These are phyloP conservation scores for Ctena decussata DNA, from an alignment of 2,888 invertebrate species.

Conservation along the genomic window DNA sequence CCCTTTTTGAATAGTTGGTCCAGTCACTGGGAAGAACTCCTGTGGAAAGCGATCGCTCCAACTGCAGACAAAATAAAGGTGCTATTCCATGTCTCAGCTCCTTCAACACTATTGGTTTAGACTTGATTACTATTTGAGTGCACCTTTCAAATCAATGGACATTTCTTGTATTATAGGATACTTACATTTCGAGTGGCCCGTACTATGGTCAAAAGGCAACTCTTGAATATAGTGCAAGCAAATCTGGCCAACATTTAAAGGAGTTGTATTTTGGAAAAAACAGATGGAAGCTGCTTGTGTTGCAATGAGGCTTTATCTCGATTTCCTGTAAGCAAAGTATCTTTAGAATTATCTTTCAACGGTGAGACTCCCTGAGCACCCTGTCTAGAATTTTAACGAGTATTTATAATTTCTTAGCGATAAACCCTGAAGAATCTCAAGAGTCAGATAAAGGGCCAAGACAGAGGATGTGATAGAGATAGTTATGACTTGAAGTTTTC, in stretches of 20 bases:
- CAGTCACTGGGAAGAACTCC: not conserved
- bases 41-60: not conserved
- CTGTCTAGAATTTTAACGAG: constrained; percentile 18
- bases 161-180: not conserved
- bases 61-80: not conserved
- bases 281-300: constrained; percentile 19
- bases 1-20: not conserved
- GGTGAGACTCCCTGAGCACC: not conserved
- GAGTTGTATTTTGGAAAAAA: not conserved
- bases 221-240: constrained; percentile 11
- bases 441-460: not conserved
- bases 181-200: not conserved
- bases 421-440: not conserved
- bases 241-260: not conserved
- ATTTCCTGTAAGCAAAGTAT: not conserved
- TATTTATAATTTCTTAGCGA: constrained; percentile 9
- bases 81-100: not conserved
- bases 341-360: not conserved
- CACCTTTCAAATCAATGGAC: constrained; percentile 15
- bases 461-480: not conserved
- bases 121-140: constrained; percentile 1
- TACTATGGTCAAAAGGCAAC: not conserved
- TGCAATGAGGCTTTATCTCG: constrained; percentile 4
- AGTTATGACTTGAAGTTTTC: not conserved
- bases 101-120: constrained; percentile 11